These are phyloP conservation scores for Anthoscopus minutus DNA, from an alignment of 2,113 vertebrate genomes.

Conservation along the genomic window DNA sequence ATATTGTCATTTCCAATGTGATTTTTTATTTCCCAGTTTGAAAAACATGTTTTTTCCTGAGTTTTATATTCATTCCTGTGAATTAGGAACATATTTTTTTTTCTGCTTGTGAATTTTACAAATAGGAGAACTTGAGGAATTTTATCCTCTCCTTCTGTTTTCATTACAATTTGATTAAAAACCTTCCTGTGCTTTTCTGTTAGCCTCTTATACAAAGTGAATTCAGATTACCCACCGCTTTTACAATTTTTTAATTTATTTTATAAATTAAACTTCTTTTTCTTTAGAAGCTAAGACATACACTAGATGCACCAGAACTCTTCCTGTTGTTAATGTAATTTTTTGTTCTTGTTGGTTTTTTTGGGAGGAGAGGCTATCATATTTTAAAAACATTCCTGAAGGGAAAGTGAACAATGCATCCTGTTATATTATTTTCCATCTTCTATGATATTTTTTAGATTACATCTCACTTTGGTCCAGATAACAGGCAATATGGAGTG, in stretches of 20 bases:
- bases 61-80: neutral
- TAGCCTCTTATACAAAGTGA: neutral
- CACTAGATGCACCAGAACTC: neutral
- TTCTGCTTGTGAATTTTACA: neutral
- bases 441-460: neutral
- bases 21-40: neutral
- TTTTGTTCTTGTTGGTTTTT: neutral
- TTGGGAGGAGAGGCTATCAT: no score
- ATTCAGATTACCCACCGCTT: neutral
- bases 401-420: neutral
- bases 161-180: neutral
- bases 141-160: neutral
- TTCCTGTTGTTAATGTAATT: neutral
- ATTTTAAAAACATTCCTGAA: neutral
- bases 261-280: neutral
- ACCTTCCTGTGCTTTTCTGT: neutral
- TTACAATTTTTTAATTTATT: neutral
- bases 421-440: neutral
- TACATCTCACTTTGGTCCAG: neutral
- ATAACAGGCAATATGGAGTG: neutral
- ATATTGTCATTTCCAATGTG: neutral
- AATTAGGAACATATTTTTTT: neutral
- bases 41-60: neutral
- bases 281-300: neutral
- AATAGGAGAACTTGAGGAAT: neutral